Evolutionary conservation across 2,888 invertebrate genomes (phyloP), one percentile per base, ranked within the genome.

Genomic region (Athetis lepigone): DNA sequence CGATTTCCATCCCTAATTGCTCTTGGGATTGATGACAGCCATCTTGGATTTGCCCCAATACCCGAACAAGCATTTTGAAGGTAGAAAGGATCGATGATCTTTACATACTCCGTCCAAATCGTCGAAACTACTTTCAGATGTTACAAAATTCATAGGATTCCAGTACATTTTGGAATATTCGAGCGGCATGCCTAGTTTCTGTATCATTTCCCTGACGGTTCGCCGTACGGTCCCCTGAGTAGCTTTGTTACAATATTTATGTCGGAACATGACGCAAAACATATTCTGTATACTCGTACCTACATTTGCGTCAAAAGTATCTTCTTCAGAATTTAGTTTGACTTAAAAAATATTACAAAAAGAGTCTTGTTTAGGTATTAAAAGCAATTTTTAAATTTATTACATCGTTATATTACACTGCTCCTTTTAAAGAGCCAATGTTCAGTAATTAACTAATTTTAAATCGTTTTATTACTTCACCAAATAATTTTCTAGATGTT

Each of bases 141-240:
- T 74, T 73, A 76, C 66, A 80, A 79, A 78, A 80, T 80, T 80
- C 80, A 73, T 67, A 58, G 74, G 54, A 71, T 71, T 52, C 65
- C 76, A 61, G 68, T 62, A 64, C 50, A 58, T 64, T 75, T 74
- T 71, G 59, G 75, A 78, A 80, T 71, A 74, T 80, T 78, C 52
- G 69, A 59, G 66, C 36, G 58, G 67, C 69, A 67, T 71, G 65
- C 40, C 60, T 73, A 71, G 80, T 80, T 76, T 76, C 76, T 60
- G 61, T 76, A 70, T 71, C 72, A 78, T 80, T 80, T 80, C 80
- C 80, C 78, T 52, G 71, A 45, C 37, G 78, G 67, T 40, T 43
- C 46, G 33, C 51, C 21, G 47, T 6, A 19, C 8, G 23, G 70
- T 79, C 79, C 80, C 79, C 19, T 52, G 65, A 7, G 62, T 36